Conservation (phyloP, 2,113 vertebrate species). For the Gopherus flavomarginatus region DNA sequence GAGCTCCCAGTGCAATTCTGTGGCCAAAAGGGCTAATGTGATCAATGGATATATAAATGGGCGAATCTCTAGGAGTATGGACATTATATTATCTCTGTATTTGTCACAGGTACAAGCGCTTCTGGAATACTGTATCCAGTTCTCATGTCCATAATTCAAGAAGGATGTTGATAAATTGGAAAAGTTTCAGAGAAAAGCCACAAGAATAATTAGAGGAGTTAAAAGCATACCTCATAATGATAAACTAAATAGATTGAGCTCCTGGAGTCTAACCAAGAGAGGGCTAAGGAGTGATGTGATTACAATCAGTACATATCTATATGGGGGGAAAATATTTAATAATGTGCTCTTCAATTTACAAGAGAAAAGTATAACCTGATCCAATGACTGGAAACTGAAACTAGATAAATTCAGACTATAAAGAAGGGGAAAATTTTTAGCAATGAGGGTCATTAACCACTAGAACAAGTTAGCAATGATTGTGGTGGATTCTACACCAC, state of each 20-base stretch:
- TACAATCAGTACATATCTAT: background rate
- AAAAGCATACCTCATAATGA: background rate
- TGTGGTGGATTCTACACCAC: background rate
- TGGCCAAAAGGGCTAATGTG: background rate
- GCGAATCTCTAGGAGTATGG: background rate
- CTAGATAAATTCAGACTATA: background rate
- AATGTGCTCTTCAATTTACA: too few species aligned
- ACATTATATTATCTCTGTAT: background rate
- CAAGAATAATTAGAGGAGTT: background rate
- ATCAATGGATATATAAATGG: background rate
- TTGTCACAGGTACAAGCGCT: background rate
- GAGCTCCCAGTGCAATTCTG: background rate
- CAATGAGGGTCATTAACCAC: background rate
- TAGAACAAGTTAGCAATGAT: background rate
- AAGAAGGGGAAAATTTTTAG: background rate
- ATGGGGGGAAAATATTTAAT: background rate
- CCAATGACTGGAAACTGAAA: too few species aligned
- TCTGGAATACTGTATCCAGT: background rate
- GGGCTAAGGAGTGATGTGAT: background rate
- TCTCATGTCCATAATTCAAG: background rate
- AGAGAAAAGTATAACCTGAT: too few species aligned
- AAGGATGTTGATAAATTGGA: too few species aligned
- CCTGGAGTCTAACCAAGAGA: background rate
- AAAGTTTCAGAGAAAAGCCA: too few species aligned
- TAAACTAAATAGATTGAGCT: background rate